Percentiles rank a stretch among this genome's conserved stretches.
Evolutionary conservation across 1,140 invertebrate genomes (phyloP).

Genomic region (Dendrolimus punctatus): DNA sequence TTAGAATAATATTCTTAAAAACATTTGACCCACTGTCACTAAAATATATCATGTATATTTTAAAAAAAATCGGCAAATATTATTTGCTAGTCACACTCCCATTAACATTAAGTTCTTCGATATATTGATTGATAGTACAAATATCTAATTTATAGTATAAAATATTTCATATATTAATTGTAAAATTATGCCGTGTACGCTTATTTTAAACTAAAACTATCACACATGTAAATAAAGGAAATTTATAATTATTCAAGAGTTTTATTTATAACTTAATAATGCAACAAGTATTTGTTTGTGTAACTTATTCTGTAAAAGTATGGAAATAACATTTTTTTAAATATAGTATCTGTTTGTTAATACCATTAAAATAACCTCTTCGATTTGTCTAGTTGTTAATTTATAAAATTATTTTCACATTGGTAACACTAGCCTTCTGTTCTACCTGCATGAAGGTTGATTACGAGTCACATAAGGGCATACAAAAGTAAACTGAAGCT

Average conservation of each 20-base stretch:
- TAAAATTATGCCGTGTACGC: constrained; percentile 71
- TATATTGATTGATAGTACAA: constrained; percentile 71
- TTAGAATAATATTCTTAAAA: constrained; percentile 41
- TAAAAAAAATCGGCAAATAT: constrained; percentile 58
- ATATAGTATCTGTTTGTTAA: neutral
- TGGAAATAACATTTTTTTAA: too few relatives aligned
- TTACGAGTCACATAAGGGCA: too few relatives aligned
- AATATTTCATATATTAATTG: constrained; percentile 66
- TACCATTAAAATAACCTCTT: neutral
- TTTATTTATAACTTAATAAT: constrained; percentile 25
- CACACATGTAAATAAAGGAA: constrained; percentile 69
- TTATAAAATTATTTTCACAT: too few relatives aligned
- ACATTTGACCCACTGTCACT: constrained; percentile 62
- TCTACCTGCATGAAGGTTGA: too few relatives aligned
- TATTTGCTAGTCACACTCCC: constrained; percentile 69
- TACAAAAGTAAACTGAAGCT: too few relatives aligned
- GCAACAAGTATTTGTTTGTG: neutral
- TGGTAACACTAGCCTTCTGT: too few relatives aligned
- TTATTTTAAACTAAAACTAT: constrained; percentile 70
- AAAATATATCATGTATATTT: constrained; percentile 39
- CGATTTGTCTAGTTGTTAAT: too few relatives aligned
- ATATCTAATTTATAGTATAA: constrained; percentile 67
- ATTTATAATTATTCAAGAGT: constrained; percentile 56
- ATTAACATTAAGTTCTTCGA: constrained; percentile 64
- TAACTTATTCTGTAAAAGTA: too few relatives aligned